Conservation (phyloP, 1,140 invertebrate genomes). For the Drosophila grimshawi region DNA sequence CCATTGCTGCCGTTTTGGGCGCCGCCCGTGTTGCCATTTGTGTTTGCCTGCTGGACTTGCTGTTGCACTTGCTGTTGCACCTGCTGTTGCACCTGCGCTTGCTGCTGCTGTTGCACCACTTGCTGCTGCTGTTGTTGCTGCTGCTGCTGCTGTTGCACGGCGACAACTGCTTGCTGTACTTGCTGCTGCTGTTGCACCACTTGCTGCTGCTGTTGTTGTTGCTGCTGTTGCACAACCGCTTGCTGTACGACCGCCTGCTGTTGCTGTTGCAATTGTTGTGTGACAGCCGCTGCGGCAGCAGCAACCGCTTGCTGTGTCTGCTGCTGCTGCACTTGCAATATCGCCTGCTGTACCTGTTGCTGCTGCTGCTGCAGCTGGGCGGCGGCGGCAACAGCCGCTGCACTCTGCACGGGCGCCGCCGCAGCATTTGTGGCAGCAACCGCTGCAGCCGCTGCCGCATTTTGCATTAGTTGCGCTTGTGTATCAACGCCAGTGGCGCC, state of each 20-base stretch:
- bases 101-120: slow-evolving; percentile 49
- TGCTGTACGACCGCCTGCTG: slow-evolving; percentile 62
- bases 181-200: slow-evolving; percentile 45
- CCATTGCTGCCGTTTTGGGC: slow-evolving; percentile 79
- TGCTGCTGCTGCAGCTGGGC: slow-evolving; percentile 87
- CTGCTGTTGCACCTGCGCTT: slow-evolving; percentile 70
- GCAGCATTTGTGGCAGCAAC: slow-evolving; percentile 86
- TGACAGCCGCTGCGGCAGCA: slow-evolving; percentile 78
- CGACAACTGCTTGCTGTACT: slow-evolving; percentile 64
- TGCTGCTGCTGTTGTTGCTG: slow-evolving; percentile 54
- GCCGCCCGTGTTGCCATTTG: slow-evolving; percentile 65
- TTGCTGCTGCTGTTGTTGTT: slow-evolving; percentile 57
- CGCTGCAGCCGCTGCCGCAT: slow-evolving; percentile 87
- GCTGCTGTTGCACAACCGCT: slow-evolving; percentile 53
- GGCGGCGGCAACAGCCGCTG: slow-evolving; percentile 85
- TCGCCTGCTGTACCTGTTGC: slow-evolving; percentile 83
- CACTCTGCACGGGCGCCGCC: slow-evolving; percentile 88
- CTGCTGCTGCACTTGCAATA: slow-evolving; percentile 82
- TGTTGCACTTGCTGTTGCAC: slow-evolving; percentile 41
- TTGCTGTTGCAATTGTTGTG: slow-evolving; percentile 76
- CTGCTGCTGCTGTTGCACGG: slow-evolving; percentile 74
- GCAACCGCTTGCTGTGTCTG: slow-evolving; percentile 89
- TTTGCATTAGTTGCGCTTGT: slow-evolving; percentile 85
- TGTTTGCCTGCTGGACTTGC: slow-evolving; percentile 55
- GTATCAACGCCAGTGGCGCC: slow-evolving; percentile 86